A percentile compares a stretch with the other conserved stretches of the same genome.
phyloP scores from a whole-genome alignment of 2,888 invertebrate genomes.

The Calameuta idolon region DNA sequence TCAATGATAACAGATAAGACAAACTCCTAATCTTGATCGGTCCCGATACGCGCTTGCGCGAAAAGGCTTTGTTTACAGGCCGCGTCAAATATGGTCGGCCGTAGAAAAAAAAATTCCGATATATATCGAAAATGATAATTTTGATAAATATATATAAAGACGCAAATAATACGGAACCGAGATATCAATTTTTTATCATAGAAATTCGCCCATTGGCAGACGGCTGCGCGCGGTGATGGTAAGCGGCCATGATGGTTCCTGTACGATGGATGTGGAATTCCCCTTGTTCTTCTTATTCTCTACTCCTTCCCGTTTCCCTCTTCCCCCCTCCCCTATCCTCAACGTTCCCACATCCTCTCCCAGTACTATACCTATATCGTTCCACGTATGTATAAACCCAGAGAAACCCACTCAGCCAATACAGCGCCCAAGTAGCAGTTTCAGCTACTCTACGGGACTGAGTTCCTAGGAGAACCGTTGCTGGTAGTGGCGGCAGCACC shows the following conservation, averaged over 20 bases:
- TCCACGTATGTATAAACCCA: slow-evolving; percentile 2
- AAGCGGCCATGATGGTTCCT: slow-evolving; percentile 37
- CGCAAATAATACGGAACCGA: background rate
- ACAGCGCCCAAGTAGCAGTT: slow-evolving; percentile 12
- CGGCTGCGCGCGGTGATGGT: slow-evolving; percentile 26
- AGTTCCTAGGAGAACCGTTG: slow-evolving; percentile 28
- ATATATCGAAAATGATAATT: too few species aligned
- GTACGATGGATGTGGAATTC: slow-evolving; percentile 26
- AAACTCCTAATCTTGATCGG: slow-evolving; percentile 39
- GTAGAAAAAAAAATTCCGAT: background rate
- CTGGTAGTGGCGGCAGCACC: slow-evolving; percentile 31
- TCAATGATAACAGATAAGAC: slow-evolving; percentile 39
- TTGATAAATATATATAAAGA: too few species aligned
- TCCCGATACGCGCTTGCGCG: background rate
- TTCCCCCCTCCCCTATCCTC: background rate
- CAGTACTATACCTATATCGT: background rate
- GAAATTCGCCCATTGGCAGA: slow-evolving; percentile 1
- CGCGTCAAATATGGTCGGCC: background rate
- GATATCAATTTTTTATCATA: background rate
- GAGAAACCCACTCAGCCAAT: background rate
- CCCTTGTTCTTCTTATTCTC: slow-evolving; percentile 24
- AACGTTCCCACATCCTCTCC: slow-evolving; percentile 4
- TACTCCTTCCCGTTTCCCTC: slow-evolving; percentile 13
- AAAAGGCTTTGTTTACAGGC: background rate
- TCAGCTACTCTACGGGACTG: slow-evolving; percentile 25